phyloP scores from a whole-genome alignment of 2,113 vertebrate species.

The Merops nubicus region DNA sequence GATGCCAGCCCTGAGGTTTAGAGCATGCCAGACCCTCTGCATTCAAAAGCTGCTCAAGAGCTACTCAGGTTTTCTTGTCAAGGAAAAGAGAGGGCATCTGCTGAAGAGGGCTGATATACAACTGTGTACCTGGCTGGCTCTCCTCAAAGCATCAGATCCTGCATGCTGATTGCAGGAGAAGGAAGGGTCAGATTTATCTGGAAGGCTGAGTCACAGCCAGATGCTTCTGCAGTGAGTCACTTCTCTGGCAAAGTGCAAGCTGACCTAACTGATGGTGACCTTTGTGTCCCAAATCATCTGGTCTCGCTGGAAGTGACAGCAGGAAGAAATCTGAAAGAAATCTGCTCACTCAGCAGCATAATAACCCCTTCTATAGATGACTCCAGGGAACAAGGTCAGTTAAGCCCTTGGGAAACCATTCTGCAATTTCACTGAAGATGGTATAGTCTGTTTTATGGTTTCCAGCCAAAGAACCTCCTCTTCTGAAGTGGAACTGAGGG shows the following conservation, averaged over 20 bases:
- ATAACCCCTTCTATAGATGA: neutral
- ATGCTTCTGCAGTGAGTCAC: neutral
- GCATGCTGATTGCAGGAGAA: neutral
- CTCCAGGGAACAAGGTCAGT: neutral
- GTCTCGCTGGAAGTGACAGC: neutral
- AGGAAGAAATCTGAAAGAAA: neutral
- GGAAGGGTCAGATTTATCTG: neutral
- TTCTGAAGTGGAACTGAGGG: neutral
- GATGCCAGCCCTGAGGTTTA: neutral
- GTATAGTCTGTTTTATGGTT: neutral
- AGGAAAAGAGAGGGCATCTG: neutral
- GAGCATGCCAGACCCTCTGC: accelerated
- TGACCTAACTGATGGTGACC: neutral
- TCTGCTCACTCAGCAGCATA: neutral
- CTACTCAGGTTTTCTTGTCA: neutral
- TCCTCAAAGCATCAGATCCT: neutral
- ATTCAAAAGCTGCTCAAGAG: neutral
- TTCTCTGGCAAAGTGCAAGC: neutral
- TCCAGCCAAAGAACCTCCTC: neutral
- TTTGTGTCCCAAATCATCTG: neutral
- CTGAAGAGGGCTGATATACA: neutral
- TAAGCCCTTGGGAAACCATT: neutral
- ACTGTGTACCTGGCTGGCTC: neutral
- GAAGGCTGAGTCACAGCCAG: slow-evolving; percentile 12
- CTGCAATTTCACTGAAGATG: neutral